A percentile compares a stretch with the other conserved stretches of the same genome.
Conservation (phyloP, 2,797 vertebrate species). For the Enoplosus armatus region DNA sequence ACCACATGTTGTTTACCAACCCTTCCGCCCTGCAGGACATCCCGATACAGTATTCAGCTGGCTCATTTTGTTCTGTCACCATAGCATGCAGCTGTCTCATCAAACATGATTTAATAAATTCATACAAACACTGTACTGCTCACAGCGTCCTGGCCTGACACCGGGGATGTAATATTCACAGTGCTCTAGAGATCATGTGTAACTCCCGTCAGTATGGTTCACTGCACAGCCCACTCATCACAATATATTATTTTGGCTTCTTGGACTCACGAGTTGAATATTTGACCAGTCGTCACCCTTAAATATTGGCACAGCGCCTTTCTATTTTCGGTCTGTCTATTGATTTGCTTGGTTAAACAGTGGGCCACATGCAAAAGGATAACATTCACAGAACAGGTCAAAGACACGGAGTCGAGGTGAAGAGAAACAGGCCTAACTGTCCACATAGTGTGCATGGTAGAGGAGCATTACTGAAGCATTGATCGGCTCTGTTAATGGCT, state of each 20-base stretch:
- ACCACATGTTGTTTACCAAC: conserved; percentile 85
- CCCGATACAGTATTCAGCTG: conserved; percentile 23
- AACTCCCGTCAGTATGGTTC: neutral
- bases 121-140: conserved; percentile 3
- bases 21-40: conserved; percentile 41
- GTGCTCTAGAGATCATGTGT: neutral
- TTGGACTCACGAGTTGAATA: conserved; percentile 28
- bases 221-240: neutral
- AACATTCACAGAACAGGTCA: conserved; percentile 56
- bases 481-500: conserved; percentile 44
- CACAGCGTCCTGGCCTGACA: neutral
- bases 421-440: conserved; percentile 16
- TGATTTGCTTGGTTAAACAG: conserved; percentile 64
- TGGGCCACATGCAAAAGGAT: neutral
- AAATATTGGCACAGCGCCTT: conserved; percentile 39
- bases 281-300: conserved; percentile 23
- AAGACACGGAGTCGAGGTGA: conserved; percentile 18
- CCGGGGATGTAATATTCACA: neutral
- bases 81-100: conserved; percentile 21
- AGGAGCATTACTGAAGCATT: conserved; percentile 32
- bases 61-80: conserved; percentile 39
- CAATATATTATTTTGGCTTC: conserved; percentile 21
- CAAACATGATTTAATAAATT: conserved; percentile 29
- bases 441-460: neutral
- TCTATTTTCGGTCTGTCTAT: conserved; percentile 71